Percentiles rank a stretch among this genome's conserved stretches.
phyloP scores from a whole-genome alignment of 2,888 invertebrate species.

The Phyllotreta cruciferae region DNA sequence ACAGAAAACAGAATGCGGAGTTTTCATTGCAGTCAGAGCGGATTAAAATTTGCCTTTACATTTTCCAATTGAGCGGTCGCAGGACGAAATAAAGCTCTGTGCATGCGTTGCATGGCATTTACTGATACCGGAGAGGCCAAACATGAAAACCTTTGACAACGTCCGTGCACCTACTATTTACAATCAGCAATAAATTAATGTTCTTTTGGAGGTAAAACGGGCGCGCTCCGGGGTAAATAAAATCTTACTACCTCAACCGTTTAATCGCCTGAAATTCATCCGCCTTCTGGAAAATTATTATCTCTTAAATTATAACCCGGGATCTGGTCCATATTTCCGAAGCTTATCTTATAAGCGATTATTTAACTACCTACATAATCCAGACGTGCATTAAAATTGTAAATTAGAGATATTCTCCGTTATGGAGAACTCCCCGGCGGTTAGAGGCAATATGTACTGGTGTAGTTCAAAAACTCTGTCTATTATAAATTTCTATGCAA shows the following conservation, averaged over 20 bases:
- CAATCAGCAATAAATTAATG: too few species aligned
- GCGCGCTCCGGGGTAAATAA: background rate
- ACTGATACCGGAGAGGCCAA: too few species aligned
- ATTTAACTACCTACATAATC: constrained; percentile 16
- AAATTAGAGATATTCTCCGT: constrained; percentile 23
- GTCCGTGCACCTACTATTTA: too few species aligned
- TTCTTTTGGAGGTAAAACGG: too few species aligned
- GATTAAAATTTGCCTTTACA: too few species aligned
- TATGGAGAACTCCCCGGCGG: constrained; percentile 12
- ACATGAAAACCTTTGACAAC: too few species aligned
- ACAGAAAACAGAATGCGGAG: too few species aligned
- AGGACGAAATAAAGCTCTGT: too few species aligned
- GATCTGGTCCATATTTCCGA: constrained; percentile 7
- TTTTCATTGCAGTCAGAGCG: too few species aligned
- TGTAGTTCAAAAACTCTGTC: background rate
- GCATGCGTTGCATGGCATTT: too few species aligned
- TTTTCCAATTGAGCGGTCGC: too few species aligned
- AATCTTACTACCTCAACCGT: constrained; percentile 1
- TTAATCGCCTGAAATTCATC: constrained; percentile 10
- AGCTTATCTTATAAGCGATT: constrained; percentile 22
- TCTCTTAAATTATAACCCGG: constrained; percentile 11
- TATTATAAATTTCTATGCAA: too few species aligned
- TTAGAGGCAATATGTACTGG: background rate
- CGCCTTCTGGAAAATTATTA: constrained; percentile 5
- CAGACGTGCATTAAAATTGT: constrained; percentile 20